Evolutionary conservation across 2,888 invertebrate genomes (phyloP).

Genomic region (Spilosoma lubricipeda): DNA sequence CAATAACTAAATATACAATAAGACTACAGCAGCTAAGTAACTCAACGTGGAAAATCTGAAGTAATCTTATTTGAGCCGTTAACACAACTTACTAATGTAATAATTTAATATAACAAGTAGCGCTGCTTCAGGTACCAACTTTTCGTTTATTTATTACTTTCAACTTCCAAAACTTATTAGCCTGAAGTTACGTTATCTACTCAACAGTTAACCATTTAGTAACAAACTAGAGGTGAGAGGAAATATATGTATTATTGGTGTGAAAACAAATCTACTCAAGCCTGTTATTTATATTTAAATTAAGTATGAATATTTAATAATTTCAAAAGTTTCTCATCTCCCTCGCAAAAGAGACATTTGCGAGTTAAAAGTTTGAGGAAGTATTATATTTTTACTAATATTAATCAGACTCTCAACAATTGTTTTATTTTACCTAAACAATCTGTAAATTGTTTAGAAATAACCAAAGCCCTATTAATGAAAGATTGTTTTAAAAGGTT

Average conservation of each 20-base stretch:
- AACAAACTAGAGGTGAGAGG: slow-evolving; percentile 10
- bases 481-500: slow-evolving; percentile 47
- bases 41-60: slow-evolving; percentile 14
- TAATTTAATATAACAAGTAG: slow-evolving; percentile 24
- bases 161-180: slow-evolving; percentile 23
- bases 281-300: slow-evolving; percentile 55
- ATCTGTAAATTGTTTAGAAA: slow-evolving; percentile 36
- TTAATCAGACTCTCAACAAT: slow-evolving; percentile 34
- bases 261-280: slow-evolving; percentile 44
- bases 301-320: slow-evolving; percentile 54
- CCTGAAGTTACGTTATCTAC: slow-evolving; percentile 20
- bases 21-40: slow-evolving; percentile 16
- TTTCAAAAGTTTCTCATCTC: slow-evolving; percentile 41
- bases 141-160: slow-evolving; percentile 18
- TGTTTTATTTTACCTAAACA: slow-evolving; percentile 24
- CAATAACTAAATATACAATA: slow-evolving; percentile 40
- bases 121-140: slow-evolving; percentile 23
- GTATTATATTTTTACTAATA: slow-evolving; percentile 44
- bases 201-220: slow-evolving; percentile 19
- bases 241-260: slow-evolving; percentile 28
- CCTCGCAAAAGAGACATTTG: slow-evolving; percentile 43
- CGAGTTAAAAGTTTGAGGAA: slow-evolving; percentile 43
- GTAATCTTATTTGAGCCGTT: slow-evolving; percentile 16
- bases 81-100: slow-evolving; percentile 8
- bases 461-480: slow-evolving; percentile 38